Percentiles rank a stretch among this genome's conserved stretches.
These are phyloP conservation scores for Anthoscopus minutus DNA, from an alignment of 2,113 vertebrate genomes.

Conservation along the genomic window DNA sequence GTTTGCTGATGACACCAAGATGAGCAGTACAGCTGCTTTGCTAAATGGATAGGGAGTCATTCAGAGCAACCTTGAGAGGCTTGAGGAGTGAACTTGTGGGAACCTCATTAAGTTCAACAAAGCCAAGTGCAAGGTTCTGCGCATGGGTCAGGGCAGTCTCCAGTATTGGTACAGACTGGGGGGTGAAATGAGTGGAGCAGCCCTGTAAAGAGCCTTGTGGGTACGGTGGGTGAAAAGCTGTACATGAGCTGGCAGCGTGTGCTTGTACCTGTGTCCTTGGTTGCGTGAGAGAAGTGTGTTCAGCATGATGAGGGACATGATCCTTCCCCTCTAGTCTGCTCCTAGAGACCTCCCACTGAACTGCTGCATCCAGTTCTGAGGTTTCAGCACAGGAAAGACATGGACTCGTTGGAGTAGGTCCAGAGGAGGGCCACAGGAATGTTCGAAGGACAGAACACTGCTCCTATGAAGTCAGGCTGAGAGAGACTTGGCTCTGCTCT, in stretches of 20 bases:
- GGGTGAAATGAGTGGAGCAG: neutral
- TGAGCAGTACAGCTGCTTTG: neutral
- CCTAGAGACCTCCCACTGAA: neutral
- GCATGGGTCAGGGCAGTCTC: neutral
- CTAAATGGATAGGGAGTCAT: neutral
- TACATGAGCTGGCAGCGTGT: neutral
- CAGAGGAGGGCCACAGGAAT: neutral
- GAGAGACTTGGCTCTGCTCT: neutral
- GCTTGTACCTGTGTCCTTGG: neutral
- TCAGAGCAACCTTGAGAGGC: neutral
- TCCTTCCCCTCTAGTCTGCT: neutral
- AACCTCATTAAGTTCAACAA: neutral
- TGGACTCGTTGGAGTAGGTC: no score
- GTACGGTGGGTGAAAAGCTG: neutral
- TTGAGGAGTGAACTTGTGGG: neutral
- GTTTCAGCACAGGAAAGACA: neutral
- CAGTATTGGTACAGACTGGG: neutral
- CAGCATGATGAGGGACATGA: neutral
- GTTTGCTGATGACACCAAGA: neutral
- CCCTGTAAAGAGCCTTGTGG: neutral
- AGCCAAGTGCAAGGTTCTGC: neutral
- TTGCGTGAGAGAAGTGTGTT: neutral
- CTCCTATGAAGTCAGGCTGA: neutral
- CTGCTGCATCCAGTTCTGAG: neutral
- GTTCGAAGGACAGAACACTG: neutral